A percentile compares a stretch with the other conserved stretches of the same genome.
Evolutionary conservation across 2,797 vertebrate genomes (phyloP).

Genomic region (Euphonia xanthogaster): DNA sequence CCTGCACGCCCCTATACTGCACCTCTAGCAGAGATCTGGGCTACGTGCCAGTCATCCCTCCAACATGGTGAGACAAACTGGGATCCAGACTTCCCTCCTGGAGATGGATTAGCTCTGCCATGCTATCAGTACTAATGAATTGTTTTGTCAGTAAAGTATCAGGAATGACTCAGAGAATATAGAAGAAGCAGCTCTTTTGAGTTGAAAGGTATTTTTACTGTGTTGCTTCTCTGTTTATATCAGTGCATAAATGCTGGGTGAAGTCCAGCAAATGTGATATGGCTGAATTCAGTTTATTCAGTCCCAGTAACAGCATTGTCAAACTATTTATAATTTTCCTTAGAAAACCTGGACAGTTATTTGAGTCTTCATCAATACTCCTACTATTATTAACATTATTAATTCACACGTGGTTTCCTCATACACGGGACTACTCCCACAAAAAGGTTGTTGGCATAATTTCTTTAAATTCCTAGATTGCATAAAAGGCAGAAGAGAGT

Average conservation of each 20-base stretch:
- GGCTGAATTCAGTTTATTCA: conserved; percentile 20
- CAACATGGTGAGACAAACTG: not conserved
- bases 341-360: not conserved
- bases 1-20: not conserved
- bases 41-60: not conserved
- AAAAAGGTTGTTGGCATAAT: not conserved
- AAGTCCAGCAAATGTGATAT: not conserved
- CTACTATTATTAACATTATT: not conserved
- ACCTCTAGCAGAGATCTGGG: not conserved
- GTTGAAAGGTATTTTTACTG: conserved; percentile 7
- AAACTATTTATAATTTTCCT: not conserved
- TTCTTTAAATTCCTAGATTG: conserved; percentile 36
- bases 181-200: not conserved
- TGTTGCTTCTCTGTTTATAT: not conserved
- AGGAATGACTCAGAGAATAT: not conserved
- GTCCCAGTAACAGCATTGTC: not conserved
- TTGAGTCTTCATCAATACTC: not conserved
- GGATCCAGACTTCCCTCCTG: not conserved
- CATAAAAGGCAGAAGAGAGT: not conserved
- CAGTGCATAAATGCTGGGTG: not conserved
- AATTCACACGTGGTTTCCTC: not conserved
- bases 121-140: not conserved
- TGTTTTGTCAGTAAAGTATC: not conserved
- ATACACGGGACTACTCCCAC: not conserved
- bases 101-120: not conserved